Conservation (phyloP, 92 coral and sea anemone species). For the Umimayanthus kanabou region DNA sequence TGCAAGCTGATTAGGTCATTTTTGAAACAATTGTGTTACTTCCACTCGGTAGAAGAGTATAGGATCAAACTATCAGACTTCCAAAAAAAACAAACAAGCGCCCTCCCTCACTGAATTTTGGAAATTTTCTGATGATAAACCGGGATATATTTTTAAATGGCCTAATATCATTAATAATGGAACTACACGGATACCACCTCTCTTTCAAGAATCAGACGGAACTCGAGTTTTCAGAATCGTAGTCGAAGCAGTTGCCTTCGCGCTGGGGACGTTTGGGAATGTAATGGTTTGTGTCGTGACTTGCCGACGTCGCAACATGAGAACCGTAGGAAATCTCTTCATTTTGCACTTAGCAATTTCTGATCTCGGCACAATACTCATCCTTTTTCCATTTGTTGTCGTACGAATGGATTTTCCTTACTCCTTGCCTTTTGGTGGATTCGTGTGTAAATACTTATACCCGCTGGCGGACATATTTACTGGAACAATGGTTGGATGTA, state of each 20-base stretch:
- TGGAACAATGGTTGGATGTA: conserved; percentile 80
- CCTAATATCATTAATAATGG: not conserved
- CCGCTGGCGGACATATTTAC: conserved; percentile 82
- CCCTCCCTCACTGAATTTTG: no score
- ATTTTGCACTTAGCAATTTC: conserved; percentile 81
- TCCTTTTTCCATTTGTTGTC: conserved; percentile 62
- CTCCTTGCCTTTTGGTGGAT: conserved; percentile 91
- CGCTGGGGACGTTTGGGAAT: conserved; percentile 50
- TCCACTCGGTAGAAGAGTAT: no score
- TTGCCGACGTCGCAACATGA: no score
- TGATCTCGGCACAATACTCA: conserved; percentile 77
- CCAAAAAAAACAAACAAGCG: no score
- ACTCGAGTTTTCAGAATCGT: conserved; percentile 50
- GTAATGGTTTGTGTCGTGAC: no score
- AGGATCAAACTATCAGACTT: no score
- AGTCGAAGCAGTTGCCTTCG: conserved; percentile 56
- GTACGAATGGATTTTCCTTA: conserved; percentile 72
- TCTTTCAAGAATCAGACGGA: conserved; percentile 15
- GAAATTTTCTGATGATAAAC: no score
- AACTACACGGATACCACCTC: not conserved
- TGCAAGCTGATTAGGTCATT: no score
- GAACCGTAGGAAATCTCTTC: conserved; percentile 74
- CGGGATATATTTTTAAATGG: no score
- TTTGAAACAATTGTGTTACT: no score
- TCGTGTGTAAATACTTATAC: conserved; percentile 64